Base-by-base conservation (phyloP, 2,113 vertebrate genomes). In the Corythornis vintsioides region DNA sequence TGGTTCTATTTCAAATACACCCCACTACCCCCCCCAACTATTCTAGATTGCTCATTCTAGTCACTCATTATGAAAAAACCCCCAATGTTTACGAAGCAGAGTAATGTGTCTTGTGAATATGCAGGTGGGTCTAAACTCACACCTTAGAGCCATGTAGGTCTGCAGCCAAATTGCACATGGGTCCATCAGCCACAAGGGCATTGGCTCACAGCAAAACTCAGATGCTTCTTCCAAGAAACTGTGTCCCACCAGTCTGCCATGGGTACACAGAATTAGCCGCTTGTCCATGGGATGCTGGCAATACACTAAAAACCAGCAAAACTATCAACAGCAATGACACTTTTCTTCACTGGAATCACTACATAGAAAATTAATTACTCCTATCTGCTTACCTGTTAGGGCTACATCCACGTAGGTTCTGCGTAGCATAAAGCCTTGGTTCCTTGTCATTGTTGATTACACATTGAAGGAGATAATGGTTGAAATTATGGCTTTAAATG, bases 131-230 rank as follows among this genome's bases (percentile, higher is more conserved):
- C 59, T 66, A 67, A 83, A 29, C 11, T 53, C 18, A 22, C 33
- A 19, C 48, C 1, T 0, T 0, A n/a, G 61, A n/a, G 43, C 14
- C 0, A 0, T 5, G 35, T 22, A 35, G 77, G 18, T 29, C 53
- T 48, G 65, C 43, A 78, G 73, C 57, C 77, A 56, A 12, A 24
- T 22, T 8, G 1, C 20, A 8, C 4, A 1, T 5, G 7, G 24
- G 8, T 57, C 72, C 57, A 16, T 24, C 60, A 50, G 33, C 14
- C 64, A 19, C 19, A 3, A 26, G 48, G 9, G 1, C 5, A 6
- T 0, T 11, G 20, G 24, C 50, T 69, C 20, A 4, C 3, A 25
- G 72, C 33, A 55, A 57, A 70, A 40, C 21, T 4, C 5, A 72
- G 33, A 26, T 24, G 12, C 1, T 40, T 42, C 65, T 33, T 33